These are phyloP conservation scores for Melipona beecheii DNA, from an alignment of 2,888 invertebrate species.

Conservation along the genomic window DNA sequence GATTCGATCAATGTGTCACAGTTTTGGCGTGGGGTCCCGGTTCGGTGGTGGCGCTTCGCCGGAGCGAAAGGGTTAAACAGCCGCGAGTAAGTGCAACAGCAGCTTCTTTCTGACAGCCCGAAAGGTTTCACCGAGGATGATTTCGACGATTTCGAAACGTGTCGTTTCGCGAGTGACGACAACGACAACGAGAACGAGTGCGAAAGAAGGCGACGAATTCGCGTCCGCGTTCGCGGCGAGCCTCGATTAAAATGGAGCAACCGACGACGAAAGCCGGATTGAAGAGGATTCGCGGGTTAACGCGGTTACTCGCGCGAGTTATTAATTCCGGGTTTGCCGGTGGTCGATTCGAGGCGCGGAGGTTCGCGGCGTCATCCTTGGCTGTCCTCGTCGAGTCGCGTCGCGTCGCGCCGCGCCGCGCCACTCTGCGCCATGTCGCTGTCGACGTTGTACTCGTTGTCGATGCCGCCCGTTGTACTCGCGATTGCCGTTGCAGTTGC, in stretches of 20 bases:
- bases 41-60: too few species aligned
- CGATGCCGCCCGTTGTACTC: constrained; percentile 55
- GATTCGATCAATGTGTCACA: too few species aligned
- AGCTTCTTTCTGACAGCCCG: too few species aligned
- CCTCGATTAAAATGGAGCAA: constrained; percentile 41
- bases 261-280: constrained; percentile 23
- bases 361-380: constrained; percentile 16
- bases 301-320: constrained; percentile 60
- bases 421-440: background rate
- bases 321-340: constrained; percentile 72
- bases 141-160: too few species aligned
- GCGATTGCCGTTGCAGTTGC: constrained; percentile 56
- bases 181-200: background rate
- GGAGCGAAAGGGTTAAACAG: too few species aligned
- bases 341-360: constrained; percentile 68
- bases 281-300: constrained; percentile 31
- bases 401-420: background rate
- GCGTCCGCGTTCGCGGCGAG: background rate
- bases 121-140: too few species aligned
- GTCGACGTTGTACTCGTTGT: constrained; percentile 39
- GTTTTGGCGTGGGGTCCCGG: too few species aligned
- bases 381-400: background rate
- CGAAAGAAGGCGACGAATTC: constrained; percentile 48
- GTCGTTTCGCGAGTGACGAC: too few species aligned
- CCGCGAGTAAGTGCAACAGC: too few species aligned